Evolutionary conservation across 2,888 invertebrate genomes (phyloP).

Genomic region (Ischnus inquisitorius): DNA sequence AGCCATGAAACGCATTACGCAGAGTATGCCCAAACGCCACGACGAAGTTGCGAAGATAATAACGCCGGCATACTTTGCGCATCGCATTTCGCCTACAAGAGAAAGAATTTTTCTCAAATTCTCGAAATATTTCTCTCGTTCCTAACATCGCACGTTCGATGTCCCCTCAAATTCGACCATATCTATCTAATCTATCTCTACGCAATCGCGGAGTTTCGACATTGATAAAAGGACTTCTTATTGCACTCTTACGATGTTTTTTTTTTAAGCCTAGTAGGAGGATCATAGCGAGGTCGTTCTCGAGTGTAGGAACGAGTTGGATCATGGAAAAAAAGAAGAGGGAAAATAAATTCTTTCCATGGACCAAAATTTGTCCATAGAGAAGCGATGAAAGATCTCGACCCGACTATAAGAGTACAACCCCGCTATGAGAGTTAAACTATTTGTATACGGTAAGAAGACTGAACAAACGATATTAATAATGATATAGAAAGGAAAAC

Average conservation of each 20-base stretch:
- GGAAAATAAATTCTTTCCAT: conserved; percentile 10
- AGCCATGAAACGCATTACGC: conserved; percentile 68
- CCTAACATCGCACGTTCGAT: too few relatives aligned
- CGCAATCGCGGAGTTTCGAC: conserved; percentile 6
- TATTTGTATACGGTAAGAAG: conserved; percentile 19
- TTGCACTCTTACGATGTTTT: conserved; percentile 77
- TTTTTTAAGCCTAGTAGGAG: conserved; percentile 70
- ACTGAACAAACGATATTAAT: conserved; percentile 40
- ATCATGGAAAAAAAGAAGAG: conserved; percentile 7
- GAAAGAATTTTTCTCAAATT: conserved; percentile 21
- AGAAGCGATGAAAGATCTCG: conserved; percentile 1
- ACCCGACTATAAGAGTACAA: conserved; percentile 52
- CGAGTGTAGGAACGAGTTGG: conserved; percentile 34
- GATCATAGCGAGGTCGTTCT: conserved; percentile 57
- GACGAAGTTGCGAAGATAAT: conserved; percentile 25
- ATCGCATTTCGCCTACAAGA: conserved; percentile 14
- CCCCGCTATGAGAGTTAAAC: conserved; percentile 41
- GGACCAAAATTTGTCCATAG: background rate
- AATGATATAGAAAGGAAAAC: conserved; percentile 56
- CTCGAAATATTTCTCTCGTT: conserved; percentile 24
- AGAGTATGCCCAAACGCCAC: conserved; percentile 50
- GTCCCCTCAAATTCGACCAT: conserved; percentile 18
- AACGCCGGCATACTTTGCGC: conserved; percentile 1
- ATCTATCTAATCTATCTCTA: conserved; percentile 63
- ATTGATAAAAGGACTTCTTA: conserved; percentile 64